A percentile compares a stretch with the other conserved stretches of the same genome.
phyloP scores from a whole-genome alignment of 2,113 vertebrate genomes.

The Polyodon spathula region DNA sequence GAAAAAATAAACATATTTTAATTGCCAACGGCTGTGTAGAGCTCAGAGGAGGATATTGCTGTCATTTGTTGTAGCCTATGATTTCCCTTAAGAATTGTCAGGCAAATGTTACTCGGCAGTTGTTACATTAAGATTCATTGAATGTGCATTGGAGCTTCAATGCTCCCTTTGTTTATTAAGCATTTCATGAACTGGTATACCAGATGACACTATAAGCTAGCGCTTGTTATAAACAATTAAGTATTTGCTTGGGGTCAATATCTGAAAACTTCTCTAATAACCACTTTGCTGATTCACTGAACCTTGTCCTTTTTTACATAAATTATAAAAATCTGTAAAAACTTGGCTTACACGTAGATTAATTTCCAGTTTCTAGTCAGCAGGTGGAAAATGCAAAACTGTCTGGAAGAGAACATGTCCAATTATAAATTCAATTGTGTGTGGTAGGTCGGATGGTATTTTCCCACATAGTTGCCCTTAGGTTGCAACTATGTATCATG shows the following conservation, averaged over 20 bases:
- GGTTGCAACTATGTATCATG: too few species aligned
- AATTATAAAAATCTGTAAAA: too few species aligned
- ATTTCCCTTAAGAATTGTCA: background rate
- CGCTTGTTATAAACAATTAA: background rate
- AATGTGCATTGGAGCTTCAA: background rate
- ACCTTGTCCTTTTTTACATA: background rate
- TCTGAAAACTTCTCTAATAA: background rate
- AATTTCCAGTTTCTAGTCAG: too few species aligned
- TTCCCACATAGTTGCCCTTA: too few species aligned
- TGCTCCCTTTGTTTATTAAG: background rate
- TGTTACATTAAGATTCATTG: conserved; percentile 3
- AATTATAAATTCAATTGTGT: too few species aligned
- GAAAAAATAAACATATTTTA: background rate
- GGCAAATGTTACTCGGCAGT: background rate
- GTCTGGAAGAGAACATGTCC: too few species aligned
- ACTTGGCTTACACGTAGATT: too few species aligned
- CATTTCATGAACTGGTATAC: background rate
- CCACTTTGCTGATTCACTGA: conserved; percentile 4
- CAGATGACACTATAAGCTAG: background rate
- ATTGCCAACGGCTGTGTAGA: background rate
- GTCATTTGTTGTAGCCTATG: background rate
- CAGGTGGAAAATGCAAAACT: too few species aligned
- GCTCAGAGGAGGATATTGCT: background rate
- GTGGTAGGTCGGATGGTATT: too few species aligned
- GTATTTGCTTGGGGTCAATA: background rate